These are phyloP conservation scores for Anthopleura xanthogrammica DNA, from an alignment of 92 coral and sea anemone genomes.

Conservation along the genomic window DNA sequence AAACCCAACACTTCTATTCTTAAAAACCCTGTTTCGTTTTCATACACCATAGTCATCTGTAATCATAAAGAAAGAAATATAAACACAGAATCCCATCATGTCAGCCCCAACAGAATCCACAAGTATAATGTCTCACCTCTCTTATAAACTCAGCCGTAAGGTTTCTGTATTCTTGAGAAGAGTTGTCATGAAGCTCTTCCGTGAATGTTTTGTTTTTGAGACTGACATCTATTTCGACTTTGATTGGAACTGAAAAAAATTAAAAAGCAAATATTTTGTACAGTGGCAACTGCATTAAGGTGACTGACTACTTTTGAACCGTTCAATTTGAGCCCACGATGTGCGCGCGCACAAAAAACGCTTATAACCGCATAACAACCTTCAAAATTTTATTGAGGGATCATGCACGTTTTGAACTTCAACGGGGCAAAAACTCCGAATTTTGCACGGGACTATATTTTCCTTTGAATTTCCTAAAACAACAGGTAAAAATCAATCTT, in stretches of 20 bases:
- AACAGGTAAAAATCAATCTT: too few relatives aligned
- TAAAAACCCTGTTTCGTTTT: constrained; percentile 11
- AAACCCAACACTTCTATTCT: constrained; percentile 16
- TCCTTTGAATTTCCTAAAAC: too few relatives aligned
- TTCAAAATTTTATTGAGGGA: too few relatives aligned
- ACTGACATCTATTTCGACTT: background rate
- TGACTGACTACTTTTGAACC: too few relatives aligned
- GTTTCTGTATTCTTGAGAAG: constrained; percentile 4
- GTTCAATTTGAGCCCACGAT: too few relatives aligned
- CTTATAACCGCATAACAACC: too few relatives aligned
- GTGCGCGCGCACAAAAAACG: too few relatives aligned
- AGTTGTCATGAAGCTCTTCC: constrained; percentile 8
- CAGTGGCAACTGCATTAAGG: too few relatives aligned
- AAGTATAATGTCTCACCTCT: background rate
- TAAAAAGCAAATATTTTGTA: background rate
- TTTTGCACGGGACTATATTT: too few relatives aligned
- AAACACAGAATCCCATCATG: background rate
- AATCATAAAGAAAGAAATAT: background rate
- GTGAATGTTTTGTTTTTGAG: background rate
- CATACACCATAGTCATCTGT: constrained; percentile 4
- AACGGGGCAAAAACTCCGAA: too few relatives aligned
- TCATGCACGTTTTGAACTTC: too few relatives aligned
- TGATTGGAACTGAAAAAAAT: background rate
- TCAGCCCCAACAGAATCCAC: background rate
- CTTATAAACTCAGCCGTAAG: background rate